Base-by-base conservation (phyloP, 2,888 invertebrate species). In the Drosophila suboccidentalis region DNA sequence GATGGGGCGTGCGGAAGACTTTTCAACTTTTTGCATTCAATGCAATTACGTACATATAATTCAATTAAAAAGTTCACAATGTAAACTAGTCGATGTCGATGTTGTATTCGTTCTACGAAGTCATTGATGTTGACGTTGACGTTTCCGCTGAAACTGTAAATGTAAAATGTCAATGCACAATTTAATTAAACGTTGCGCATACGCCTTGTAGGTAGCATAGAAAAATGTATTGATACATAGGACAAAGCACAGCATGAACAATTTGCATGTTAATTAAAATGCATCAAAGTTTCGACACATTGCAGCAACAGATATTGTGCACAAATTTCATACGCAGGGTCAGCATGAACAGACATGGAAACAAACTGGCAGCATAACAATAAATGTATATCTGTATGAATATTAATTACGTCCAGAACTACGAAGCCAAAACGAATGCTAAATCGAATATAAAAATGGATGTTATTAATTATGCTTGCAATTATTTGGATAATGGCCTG, bases 41-140 rank as follows among this genome's bases (percentile, higher is more conserved):
- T 74, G 66, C 71, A 69, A 63, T 78, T 71, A 55, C 69, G 72
- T 32, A 46, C 60, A 75, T 39, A 62, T 81, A 75, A 82, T 84
- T 77, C 75, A 84, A 83, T 87, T 87, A 78, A 83, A 77, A 82
- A 70, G 69, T 79, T 84, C 71, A 72, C 69, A 82, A 65, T 80
- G 82, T 69, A 54, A 67, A 50, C 67, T 55, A 64, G 49, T 32
- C 54, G 26, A 26, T 46, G 17, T 15, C 13, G 26, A 26, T 46
- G 17, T 15, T 11, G 60, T 13, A 32, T n/a, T 15, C 6, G 60
- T 10, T 41, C n/a, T 43, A 6, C 19, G 50, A 41, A 44, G 60
- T 32, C 54, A 43, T 19, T 50, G 34, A 13, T 17, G 46, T 19
- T 50, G 34, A 13, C 29, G 29, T 3, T 41, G 32, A 5, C 19